Conservation (phyloP, 2,113 vertebrate genomes). For the Eurypyga helias region DNA sequence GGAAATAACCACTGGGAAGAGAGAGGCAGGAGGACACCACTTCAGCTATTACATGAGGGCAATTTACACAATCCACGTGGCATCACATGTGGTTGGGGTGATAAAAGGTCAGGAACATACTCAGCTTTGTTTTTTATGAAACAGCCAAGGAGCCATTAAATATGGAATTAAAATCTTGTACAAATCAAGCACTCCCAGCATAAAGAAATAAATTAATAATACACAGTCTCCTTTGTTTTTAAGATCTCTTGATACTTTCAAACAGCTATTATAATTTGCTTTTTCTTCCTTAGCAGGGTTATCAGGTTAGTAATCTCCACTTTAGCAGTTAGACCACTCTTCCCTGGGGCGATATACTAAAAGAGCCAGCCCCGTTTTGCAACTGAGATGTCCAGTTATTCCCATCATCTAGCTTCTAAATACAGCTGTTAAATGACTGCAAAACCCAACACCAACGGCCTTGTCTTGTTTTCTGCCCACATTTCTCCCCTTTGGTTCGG, state of each 20-base stretch:
- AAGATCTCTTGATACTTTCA: neutral
- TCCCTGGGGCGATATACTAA: neutral
- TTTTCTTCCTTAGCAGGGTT: neutral
- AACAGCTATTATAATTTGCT: neutral
- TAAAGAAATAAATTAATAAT: neutral
- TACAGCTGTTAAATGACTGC: neutral
- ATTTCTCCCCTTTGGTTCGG: neutral
- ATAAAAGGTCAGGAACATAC: neutral
- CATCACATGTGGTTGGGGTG: neutral
- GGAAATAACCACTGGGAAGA: neutral
- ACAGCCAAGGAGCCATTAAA: neutral
- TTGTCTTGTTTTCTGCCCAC: neutral
- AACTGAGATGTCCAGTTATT: neutral
- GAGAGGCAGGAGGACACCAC: neutral
- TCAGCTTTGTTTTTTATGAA: neutral
- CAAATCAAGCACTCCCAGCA: neutral
- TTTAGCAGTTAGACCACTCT: neutral
- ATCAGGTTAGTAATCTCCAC: neutral
- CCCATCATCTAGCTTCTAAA: neutral
- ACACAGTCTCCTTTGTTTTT: neutral
- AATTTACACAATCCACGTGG: neutral
- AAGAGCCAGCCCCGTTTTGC: neutral
- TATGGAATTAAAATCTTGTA: neutral
- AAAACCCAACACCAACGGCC: neutral
- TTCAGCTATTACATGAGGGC: neutral